A percentile compares a stretch with the other conserved stretches of the same genome.
Conservation (phyloP, 2,113 vertebrate species). For the Clupea harengus region DNA sequence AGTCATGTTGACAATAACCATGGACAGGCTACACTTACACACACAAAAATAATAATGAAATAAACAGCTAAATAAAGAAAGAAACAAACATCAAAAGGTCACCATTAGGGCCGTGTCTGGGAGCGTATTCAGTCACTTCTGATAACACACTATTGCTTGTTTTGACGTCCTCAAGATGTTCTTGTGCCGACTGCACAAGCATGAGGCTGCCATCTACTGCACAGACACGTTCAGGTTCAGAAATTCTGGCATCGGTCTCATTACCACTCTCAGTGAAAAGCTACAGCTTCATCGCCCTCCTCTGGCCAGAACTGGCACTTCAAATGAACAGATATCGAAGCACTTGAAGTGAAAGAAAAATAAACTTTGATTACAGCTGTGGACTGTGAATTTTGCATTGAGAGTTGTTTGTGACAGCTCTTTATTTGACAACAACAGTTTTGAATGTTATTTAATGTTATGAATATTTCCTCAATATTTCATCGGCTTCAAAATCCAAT, state of each 20-base stretch:
- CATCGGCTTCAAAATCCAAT: no score
- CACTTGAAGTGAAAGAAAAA: no score
- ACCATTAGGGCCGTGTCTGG: not conserved
- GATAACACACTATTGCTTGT: not conserved
- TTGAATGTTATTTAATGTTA: no score
- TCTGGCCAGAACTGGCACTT: not conserved
- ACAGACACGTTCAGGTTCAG: not conserved
- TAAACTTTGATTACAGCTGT: no score
- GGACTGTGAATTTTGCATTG: no score
- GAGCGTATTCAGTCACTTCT: not conserved
- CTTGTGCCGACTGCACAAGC: not conserved
- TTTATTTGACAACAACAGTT: no score
- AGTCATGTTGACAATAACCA: not conserved
- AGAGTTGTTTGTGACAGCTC: no score
- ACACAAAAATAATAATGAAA: not conserved
- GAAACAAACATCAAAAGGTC: not conserved
- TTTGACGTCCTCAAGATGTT: not conserved
- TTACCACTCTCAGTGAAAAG: not conserved
- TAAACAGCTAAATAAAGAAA: not conserved
- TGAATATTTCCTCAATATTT: no score
- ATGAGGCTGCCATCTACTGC: not conserved
- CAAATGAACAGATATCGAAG: not conserved
- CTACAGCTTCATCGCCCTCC: not conserved
- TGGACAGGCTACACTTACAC: not conserved
- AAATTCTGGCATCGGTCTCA: not conserved